Base-by-base conservation (phyloP, 1,140 invertebrate species). In the Brachionus rotundiformis region DNA sequence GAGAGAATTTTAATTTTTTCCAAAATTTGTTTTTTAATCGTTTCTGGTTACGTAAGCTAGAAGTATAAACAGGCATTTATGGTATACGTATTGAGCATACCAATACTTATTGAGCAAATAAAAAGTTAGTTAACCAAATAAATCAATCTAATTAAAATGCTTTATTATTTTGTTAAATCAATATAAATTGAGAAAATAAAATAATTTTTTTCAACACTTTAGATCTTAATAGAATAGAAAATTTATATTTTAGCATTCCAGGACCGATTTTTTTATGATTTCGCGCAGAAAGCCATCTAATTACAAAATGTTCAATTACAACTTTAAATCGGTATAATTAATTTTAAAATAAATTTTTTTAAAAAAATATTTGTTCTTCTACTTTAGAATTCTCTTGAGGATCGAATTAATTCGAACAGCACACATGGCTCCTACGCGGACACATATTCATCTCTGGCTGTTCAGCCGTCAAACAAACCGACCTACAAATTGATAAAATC, bases 401-500 rank as follows among this genome's bases (percentile, higher is more conserved):
- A 79, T 33, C 44, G 59, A 13, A 63, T 79, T 10, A 79, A 79
- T 25, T 79, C 76, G n/a, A 59, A 25, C n/a, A 79, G 76, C 33
- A 79, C 76, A 33, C 47, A 79, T 27, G 76, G 76, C 7, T 79
- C 76, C 23, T 79, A 79, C n/a, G 59, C 59, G 16, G 76, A 79
- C 19, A 59, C 76, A 23, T 79, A 61, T 25, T 79, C 76, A 11
- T 79, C 76, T 11, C 25, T 49, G 8, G 41, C 73, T n/a, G 31
- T 63, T n/a, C 31, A 54, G 16, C 33, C 47, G 31, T 19, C 33
- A 2, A 10, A 73, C 8, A 79, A 79, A 47, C 76, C 76, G 0
- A 79, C 76, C 6, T 79, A 79, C 19, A 79, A 79, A 59, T 25
- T 79, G n/a, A 39, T 79, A 23, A 79, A 79, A 33, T 79, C 31